Evolutionary conservation across 2,113 vertebrate genomes (phyloP).

Genomic region (Spermophilus dauricus): DNA sequence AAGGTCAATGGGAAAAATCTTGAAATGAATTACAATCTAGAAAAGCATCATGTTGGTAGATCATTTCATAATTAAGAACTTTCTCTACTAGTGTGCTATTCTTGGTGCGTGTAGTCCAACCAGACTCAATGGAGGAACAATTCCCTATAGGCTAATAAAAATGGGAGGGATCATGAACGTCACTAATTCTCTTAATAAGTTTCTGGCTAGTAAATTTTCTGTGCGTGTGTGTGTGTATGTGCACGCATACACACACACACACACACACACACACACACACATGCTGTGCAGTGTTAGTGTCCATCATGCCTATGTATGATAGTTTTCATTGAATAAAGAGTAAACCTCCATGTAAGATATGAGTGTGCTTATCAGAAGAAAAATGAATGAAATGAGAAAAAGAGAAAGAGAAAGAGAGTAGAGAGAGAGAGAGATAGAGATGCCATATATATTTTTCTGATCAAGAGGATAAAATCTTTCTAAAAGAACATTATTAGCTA

Average conservation of each 20-base stretch:
- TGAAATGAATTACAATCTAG: background rate
- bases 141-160: background rate
- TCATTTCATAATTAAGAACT: background rate
- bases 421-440: too few species aligned
- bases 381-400: background rate
- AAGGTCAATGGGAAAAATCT: background rate
- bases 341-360: background rate
- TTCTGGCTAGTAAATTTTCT: background rate
- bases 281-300: background rate
- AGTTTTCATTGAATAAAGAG: background rate
- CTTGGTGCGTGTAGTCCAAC: accelerated
- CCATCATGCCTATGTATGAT: background rate
- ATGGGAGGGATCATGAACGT: background rate
- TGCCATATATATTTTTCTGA: background rate
- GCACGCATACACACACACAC: too few species aligned
- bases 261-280: too few species aligned
- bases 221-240: too few species aligned
- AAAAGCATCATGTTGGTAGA: background rate
- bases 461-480: background rate
- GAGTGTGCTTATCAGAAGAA: background rate
- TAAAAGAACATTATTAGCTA: background rate
- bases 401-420: background rate
- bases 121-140: background rate
- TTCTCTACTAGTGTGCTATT: background rate
- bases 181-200: background rate